Evolutionary conservation across 37 sponge, comb jelly and placozoan genomes (phyloP).

Genomic region (Beroe forskalii): DNA sequence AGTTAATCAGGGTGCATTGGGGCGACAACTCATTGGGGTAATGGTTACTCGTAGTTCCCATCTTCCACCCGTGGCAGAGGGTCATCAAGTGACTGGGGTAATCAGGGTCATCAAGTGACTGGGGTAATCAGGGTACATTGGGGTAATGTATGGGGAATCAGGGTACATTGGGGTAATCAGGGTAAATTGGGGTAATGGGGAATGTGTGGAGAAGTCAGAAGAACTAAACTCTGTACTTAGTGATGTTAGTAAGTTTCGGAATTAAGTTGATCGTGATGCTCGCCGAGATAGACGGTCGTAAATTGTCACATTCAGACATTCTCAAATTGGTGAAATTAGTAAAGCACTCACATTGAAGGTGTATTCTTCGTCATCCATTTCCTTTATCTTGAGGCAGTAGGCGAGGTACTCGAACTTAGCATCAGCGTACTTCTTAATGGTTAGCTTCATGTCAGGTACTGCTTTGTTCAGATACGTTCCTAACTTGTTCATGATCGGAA

Average conservation of each 20-base stretch:
- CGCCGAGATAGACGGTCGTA: too few species aligned
- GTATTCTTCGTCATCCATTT: constrained; percentile 95
- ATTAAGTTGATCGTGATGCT: too few species aligned
- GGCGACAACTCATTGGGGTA: constrained; percentile 80
- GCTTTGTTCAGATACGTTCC: constrained; percentile 83
- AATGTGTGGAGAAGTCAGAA: too few species aligned
- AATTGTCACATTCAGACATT: too few species aligned
- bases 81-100: constrained; percentile 74
- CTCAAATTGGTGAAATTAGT: too few species aligned
- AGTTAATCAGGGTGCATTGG: constrained; percentile 75
- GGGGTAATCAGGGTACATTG: not conserved
- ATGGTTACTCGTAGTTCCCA: constrained; percentile 87
- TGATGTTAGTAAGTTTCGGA: too few species aligned
- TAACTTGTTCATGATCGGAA: constrained; percentile 84
- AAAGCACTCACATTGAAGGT: constrained; percentile 73
- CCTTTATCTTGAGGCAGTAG: constrained; percentile 94
- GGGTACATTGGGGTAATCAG: too few species aligned
- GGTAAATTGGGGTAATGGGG: too few species aligned
- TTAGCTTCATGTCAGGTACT: constrained; percentile 90
- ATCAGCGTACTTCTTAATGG: constrained; percentile 90
- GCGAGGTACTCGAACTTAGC: constrained; percentile 95
- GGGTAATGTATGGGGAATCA: too few species aligned
- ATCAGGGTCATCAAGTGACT: not conserved
- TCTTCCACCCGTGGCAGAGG: constrained; percentile 77
- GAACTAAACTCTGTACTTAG: not conserved